Percentiles rank a stretch among this genome's conserved stretches.
Conservation (phyloP, 2,113 vertebrate species). For the Passer domesticus region DNA sequence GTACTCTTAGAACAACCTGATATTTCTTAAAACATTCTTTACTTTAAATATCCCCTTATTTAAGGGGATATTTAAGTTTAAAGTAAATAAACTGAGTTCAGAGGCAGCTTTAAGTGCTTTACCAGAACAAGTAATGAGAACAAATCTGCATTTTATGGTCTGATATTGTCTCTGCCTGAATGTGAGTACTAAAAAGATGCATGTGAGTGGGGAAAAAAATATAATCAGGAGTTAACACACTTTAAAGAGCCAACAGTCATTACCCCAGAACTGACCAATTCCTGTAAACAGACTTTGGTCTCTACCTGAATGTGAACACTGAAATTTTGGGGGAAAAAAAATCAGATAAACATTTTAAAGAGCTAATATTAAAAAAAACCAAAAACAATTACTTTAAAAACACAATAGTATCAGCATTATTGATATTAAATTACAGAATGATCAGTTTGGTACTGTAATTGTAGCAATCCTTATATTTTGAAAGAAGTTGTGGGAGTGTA, state of each 20-base stretch:
- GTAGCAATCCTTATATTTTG: background rate
- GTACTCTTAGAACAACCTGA: background rate
- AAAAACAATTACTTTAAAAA: background rate
- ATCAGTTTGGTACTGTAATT: background rate
- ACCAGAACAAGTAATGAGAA: background rate
- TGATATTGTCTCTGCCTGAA: background rate
- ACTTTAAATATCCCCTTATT: background rate
- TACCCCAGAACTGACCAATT: background rate
- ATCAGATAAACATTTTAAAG: background rate
- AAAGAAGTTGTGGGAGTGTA: background rate
- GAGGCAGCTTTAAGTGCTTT: background rate
- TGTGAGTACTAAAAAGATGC: background rate
- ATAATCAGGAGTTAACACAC: background rate
- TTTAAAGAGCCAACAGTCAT: background rate
- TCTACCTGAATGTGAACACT: background rate
- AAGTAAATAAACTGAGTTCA: background rate
- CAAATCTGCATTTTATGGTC: background rate
- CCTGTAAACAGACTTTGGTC: background rate
- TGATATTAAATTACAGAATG: background rate
- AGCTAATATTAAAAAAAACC: background rate
- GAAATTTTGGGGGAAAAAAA: rapidly evolving
- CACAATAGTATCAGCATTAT: too few relatives aligned
- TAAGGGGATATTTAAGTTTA: background rate
- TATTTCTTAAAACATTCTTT: background rate
- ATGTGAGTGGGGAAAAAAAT: rapidly evolving